Base-by-base conservation (phyloP, 2,888 invertebrate species). In the Teleogryllus oceanicus region DNA sequence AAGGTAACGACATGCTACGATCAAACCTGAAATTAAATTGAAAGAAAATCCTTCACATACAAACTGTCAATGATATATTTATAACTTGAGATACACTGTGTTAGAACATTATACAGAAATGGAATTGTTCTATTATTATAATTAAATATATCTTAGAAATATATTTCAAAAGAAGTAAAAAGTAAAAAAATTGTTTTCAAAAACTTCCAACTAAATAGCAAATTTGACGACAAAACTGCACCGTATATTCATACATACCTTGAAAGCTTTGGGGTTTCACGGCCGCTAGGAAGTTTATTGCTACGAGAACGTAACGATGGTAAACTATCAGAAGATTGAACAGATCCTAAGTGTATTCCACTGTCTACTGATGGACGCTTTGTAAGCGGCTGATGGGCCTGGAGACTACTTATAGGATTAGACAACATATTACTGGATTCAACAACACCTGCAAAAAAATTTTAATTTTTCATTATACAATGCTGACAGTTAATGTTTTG, bases 351-450 rank as follows among this genome's bases (percentile, higher is more conserved):
- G 83, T 94, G 92, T 83, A 94, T 94, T 16, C 94, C 94, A 84
- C 94, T 94, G 84, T 94, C 94, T 75, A 94, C 92, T 0, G 94
- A 94, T 0, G 94, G 92, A 79, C 94, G 88, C 85, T 94, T 94
- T 50, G 92, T 91, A 77, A 93, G 88, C 75, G 88, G 85, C 78
- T 83, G 84, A 62, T 78, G 49, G 20, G 78, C 78, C 50, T 76
- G 79, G 74, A 78, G 50, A 24, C 78, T 79, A 49, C 24, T 74
- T 13, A 74, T 20, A 13, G 49, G 77, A 18, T 62, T 51, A 3
- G 77, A 21, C 18, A 51, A 37, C 16, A 76, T 20, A n/a, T 51
- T 62, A 51, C 77, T 78, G 37, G 77, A 78, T 74, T 78, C 80
- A 37, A 24, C 75, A 18, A 77, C n/a, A 11, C 80, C 80, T 80